These are phyloP conservation scores for Alcis repandata DNA, from an alignment of 2,888 invertebrate species.

Conservation along the genomic window DNA sequence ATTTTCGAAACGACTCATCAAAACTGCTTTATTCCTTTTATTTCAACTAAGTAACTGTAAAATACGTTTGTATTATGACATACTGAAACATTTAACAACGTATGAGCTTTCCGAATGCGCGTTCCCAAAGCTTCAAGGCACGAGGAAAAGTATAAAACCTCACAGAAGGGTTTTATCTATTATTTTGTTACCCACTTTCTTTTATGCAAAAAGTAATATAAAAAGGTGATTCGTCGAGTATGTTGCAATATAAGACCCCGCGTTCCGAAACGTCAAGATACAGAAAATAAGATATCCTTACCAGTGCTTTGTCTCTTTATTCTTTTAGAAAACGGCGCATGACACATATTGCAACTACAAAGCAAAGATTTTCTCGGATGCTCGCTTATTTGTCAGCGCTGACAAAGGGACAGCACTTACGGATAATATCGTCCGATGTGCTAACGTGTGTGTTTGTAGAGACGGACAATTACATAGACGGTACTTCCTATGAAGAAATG, in stretches of 20 bases:
- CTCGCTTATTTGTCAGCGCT: constrained; percentile 30
- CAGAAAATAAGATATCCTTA: constrained; percentile 26
- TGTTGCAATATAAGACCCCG: constrained; percentile 18
- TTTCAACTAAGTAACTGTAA: constrained; percentile 27
- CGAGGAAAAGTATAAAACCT: constrained; percentile 32
- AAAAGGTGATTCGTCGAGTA: constrained; percentile 27
- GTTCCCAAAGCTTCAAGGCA: constrained; percentile 26
- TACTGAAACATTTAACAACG: constrained; percentile 30
- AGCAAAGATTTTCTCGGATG: constrained; percentile 34
- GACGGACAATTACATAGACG: not conserved
- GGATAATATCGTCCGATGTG: constrained; percentile 20
- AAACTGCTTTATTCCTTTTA: constrained; percentile 18
- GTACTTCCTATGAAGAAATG: not conserved
- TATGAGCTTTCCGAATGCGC: constrained; percentile 22
- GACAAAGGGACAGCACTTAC: constrained; percentile 27
- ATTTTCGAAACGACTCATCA: constrained; percentile 10
- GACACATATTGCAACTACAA: constrained; percentile 38
- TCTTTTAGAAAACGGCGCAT: constrained; percentile 22
- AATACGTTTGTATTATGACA: constrained; percentile 27
- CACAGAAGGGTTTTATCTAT: constrained; percentile 33
- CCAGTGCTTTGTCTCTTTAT: constrained; percentile 22
- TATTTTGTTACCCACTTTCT: constrained; percentile 36
- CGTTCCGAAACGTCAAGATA: constrained; percentile 21
- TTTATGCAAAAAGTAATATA: constrained; percentile 33
- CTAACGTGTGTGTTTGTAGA: not conserved